Percentiles rank a stretch among this genome's conserved stretches.
Evolutionary conservation across 2,797 vertebrate genomes (phyloP).

Genomic region (Argya squamiceps): DNA sequence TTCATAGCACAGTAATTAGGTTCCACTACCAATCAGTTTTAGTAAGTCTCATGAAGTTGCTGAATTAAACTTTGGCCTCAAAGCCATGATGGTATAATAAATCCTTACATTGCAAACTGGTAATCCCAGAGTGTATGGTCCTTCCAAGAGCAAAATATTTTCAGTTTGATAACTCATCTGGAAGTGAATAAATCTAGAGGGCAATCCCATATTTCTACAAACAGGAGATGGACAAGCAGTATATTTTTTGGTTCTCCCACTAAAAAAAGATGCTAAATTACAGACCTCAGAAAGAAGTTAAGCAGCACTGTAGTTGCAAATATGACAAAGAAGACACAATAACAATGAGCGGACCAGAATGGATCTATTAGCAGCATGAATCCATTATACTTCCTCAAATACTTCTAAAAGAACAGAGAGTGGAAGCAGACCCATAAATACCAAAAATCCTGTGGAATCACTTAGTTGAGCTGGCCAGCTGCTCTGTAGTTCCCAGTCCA

Average conservation of each 20-base stretch:
- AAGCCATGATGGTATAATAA: not conserved
- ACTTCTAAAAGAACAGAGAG: not conserved
- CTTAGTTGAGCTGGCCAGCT: not conserved
- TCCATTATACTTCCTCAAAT: not conserved
- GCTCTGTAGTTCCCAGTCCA: not conserved
- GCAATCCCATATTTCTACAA: not conserved
- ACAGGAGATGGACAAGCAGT: not conserved
- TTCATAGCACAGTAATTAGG: not conserved
- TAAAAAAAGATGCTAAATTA: not conserved
- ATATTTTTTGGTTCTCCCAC: not conserved
- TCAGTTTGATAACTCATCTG: not conserved
- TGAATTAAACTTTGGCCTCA: not conserved
- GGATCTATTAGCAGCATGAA: not conserved
- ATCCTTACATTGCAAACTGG: not conserved
- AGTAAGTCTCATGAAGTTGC: not conserved
- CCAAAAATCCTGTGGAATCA: not conserved
- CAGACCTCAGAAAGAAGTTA: not conserved
- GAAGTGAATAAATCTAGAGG: not conserved
- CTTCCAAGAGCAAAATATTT: not conserved
- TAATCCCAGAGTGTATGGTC: not conserved
- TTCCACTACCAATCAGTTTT: not conserved
- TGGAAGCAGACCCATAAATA: not conserved
- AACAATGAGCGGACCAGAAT: not conserved
- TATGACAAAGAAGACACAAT: not conserved
- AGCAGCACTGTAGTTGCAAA: not conserved